These are phyloP conservation scores for Nasua narica DNA, from an alignment of 2,797 vertebrate genomes.

Conservation along the genomic window DNA sequence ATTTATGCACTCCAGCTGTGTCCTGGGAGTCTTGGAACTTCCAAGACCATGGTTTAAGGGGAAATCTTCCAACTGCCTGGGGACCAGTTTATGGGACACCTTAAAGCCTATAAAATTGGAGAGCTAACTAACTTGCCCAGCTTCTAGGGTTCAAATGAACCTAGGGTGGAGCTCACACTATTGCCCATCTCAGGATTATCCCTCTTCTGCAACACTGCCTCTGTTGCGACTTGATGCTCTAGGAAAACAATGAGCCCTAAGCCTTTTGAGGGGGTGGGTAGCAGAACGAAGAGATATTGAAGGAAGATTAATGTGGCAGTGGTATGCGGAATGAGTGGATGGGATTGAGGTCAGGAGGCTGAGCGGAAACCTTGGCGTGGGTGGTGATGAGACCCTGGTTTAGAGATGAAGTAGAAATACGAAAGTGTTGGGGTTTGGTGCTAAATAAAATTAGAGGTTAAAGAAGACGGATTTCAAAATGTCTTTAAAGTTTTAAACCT, in stretches of 20 bases:
- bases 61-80: background rate
- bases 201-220: background rate
- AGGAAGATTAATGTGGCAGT: background rate
- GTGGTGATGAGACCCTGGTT: background rate
- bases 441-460: background rate
- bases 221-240: background rate
- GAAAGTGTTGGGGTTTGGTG: background rate
- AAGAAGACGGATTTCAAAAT: background rate
- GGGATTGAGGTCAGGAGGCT: background rate
- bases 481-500: background rate
- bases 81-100: background rate
- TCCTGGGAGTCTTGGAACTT: background rate
- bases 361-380: background rate
- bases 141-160: background rate
- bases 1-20: background rate
- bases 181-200: background rate
- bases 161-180: background rate
- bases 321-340: background rate
- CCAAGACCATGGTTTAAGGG: background rate
- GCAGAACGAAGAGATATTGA: background rate
- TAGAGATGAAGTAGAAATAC: background rate
- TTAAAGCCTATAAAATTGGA: background rate
- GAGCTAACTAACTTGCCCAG: background rate
- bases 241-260: background rate
- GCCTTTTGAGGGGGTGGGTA: background rate